Evolutionary conservation across 2,888 invertebrate species (phyloP).

Genomic region (Pseudococcus viburni): DNA sequence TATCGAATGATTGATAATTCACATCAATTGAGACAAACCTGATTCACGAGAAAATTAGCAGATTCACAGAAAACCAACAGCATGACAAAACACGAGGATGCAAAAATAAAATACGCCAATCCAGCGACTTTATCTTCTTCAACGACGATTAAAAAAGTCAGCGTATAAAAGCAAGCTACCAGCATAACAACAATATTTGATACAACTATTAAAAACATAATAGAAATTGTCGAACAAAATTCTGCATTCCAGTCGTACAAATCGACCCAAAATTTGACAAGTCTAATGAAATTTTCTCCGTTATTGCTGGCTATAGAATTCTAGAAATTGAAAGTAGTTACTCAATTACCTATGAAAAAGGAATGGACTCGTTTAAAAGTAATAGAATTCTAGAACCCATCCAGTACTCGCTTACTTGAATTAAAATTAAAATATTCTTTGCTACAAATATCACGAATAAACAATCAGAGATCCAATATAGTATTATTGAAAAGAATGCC

Average conservation of each 20-base stretch:
- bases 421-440: not conserved
- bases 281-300: not conserved
- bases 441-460: conserved; percentile 9
- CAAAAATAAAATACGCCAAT: not conserved
- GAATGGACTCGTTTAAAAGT: no score
- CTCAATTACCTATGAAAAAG: no score
- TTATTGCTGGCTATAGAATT: not conserved
- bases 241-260: not conserved
- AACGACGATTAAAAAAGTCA: not conserved
- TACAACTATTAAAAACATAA: not conserved
- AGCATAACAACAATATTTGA: not conserved
- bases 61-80: not conserved
- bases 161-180: not conserved
- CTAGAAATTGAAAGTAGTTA: not conserved
- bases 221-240: not conserved
- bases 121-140: not conserved
- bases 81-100: not conserved
- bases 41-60: not conserved
- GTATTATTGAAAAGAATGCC: not conserved
- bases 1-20: not conserved
- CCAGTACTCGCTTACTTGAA: not conserved
- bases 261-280: not conserved
- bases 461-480: not conserved
- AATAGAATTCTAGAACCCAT: not conserved
- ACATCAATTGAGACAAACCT: not conserved